A percentile compares a stretch with the other conserved stretches of the same genome.
Evolutionary conservation across 2,113 vertebrate species (phyloP).

Genomic region (Poeciliopsis retropinna): DNA sequence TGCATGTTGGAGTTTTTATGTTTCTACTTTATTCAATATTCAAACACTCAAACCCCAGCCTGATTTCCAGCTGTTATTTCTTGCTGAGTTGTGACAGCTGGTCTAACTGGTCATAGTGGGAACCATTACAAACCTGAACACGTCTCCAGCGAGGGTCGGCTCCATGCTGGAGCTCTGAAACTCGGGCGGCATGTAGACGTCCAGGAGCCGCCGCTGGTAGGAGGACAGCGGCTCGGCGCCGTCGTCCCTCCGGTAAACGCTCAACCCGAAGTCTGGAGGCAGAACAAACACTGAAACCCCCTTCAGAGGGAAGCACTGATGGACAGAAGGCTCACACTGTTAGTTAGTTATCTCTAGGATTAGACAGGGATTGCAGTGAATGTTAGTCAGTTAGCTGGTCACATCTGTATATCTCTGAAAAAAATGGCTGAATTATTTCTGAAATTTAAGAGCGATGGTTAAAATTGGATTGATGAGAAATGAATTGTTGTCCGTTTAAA

Average conservation of each 20-base stretch:
- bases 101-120: background rate
- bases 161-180: constrained; percentile 70
- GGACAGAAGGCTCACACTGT: too few relatives aligned
- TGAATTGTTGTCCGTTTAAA: too few relatives aligned
- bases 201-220: constrained; percentile 74
- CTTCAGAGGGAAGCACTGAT: too few relatives aligned
- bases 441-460: too few relatives aligned
- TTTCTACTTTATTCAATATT: too few relatives aligned
- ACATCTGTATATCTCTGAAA: background rate
- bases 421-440: background rate
- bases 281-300: background rate
- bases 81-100: background rate
- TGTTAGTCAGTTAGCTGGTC: too few relatives aligned
- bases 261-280: constrained; percentile 83
- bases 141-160: constrained; percentile 78
- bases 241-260: constrained; percentile 79
- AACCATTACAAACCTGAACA: constrained; percentile 76
- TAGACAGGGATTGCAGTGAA: too few relatives aligned
- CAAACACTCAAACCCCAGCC: too few relatives aligned
- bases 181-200: constrained; percentile 85
- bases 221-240: constrained; percentile 62
- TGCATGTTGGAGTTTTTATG: too few relatives aligned
- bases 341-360: too few relatives aligned
- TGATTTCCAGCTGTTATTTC: background rate
- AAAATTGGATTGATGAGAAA: too few relatives aligned